Evolutionary conservation across 2,888 invertebrate species (phyloP).

Genomic region (Heliconius cydno): DNA sequence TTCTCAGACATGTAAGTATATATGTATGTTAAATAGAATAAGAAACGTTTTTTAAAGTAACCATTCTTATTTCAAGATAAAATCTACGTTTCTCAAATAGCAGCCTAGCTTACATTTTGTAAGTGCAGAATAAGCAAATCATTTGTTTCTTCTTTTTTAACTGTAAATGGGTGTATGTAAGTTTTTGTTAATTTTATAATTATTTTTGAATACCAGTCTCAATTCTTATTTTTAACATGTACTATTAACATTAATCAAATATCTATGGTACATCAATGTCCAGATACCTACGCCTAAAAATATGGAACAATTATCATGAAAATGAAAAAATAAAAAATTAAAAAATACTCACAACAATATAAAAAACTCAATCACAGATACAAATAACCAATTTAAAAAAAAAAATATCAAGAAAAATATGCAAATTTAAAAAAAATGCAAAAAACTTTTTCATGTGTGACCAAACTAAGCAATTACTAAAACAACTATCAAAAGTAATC

Average conservation of each 20-base stretch:
- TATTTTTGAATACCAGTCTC: too few species aligned
- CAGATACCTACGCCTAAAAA: background rate
- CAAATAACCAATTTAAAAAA: background rate
- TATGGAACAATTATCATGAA: background rate
- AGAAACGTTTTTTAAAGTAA: too few species aligned
- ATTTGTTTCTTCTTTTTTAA: background rate
- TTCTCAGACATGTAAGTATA: too few species aligned
- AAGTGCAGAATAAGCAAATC: background rate
- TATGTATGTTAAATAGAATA: too few species aligned
- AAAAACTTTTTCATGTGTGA: background rate
- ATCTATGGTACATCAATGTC: background rate
- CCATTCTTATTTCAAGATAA: background rate
- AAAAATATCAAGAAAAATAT: background rate
- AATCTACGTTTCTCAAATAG: background rate
- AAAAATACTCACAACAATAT: background rate
- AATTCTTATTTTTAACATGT: too few species aligned
- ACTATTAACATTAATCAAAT: too few species aligned
- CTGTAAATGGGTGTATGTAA: too few species aligned
- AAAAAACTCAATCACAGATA: background rate
- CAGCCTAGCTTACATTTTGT: background rate
- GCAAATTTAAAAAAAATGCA: background rate
- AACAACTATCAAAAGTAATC: conserved; percentile 22
- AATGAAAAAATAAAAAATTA: background rate
- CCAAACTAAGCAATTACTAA: conserved; percentile 4
- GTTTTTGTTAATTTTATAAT: too few species aligned